Conservation (phyloP, 1,140 invertebrate species). For the Drusus annulatus region DNA sequence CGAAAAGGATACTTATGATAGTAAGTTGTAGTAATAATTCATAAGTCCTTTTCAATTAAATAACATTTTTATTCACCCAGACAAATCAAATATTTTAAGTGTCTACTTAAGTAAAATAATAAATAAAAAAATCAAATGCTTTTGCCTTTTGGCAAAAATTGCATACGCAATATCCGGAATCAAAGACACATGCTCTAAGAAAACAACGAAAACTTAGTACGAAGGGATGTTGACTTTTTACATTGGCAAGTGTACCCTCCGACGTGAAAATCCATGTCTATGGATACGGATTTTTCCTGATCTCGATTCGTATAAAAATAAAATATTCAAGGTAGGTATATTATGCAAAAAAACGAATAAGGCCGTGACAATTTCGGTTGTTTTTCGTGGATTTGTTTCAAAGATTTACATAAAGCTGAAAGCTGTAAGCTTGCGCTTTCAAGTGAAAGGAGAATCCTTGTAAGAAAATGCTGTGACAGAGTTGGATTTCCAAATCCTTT, state of each 20-base stretch:
- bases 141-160: too few species aligned
- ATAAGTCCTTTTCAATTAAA: too few species aligned
- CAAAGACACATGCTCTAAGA: neutral
- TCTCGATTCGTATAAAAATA: neutral
- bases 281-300: neutral
- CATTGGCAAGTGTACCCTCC: neutral
- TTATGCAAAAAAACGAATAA: neutral
- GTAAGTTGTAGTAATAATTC: too few species aligned
- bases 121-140: too few species aligned
- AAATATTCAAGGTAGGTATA: neutral
- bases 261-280: neutral
- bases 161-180: neutral
- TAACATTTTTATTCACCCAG: too few species aligned
- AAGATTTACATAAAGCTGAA: constrained; percentile 20
- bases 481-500: constrained; percentile 13
- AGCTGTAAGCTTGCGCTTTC: constrained; percentile 4
- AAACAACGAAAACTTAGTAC: neutral
- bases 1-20: too few species aligned
- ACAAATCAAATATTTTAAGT: too few species aligned
- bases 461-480: constrained; percentile 7
- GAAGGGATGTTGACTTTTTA: neutral
- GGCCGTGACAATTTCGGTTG: neutral
- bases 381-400: constrained; percentile 3
- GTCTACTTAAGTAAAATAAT: too few species aligned
- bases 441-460: constrained; percentile 1